phyloP scores from a whole-genome alignment of 2,113 vertebrate genomes.

The Hiodon alosoides region DNA sequence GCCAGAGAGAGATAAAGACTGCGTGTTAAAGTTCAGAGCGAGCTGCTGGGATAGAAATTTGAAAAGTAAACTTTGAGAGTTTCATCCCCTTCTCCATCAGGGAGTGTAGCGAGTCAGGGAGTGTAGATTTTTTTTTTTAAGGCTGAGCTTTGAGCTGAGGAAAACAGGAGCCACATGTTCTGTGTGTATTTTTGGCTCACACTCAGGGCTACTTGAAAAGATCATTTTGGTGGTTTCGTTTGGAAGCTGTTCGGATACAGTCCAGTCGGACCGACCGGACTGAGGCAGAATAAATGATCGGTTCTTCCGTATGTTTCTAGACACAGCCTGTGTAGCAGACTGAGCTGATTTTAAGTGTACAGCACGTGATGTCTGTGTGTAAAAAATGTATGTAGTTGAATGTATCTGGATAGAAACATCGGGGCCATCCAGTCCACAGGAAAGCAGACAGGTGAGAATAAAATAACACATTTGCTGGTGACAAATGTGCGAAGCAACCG shows the following conservation, averaged over 20 bases:
- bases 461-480: too few relatives aligned
- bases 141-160: neutral
- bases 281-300: neutral
- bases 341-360: neutral
- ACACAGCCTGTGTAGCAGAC: neutral
- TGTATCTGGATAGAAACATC: too few relatives aligned
- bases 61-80: slow-evolving; percentile 45
- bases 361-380: too few relatives aligned
- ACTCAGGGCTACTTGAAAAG: neutral
- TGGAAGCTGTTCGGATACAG: neutral
- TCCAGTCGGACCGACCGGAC: neutral
- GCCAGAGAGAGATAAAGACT: slow-evolving; percentile 62
- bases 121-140: neutral
- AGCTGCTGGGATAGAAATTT: slow-evolving; percentile 54
- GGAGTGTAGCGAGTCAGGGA: neutral
- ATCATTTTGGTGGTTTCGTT: neutral
- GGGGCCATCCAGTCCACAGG: too few relatives aligned
- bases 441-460: too few relatives aligned
- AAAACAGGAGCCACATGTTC: neutral
- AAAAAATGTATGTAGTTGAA: too few relatives aligned
- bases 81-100: slow-evolving; percentile 11
- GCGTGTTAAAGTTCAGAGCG: slow-evolving; percentile 59
- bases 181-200: neutral
- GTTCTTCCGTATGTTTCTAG: neutral
- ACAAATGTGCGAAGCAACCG: too few relatives aligned